phyloP scores from a whole-genome alignment of 2,888 invertebrate species.

The Drosophila incognita region DNA sequence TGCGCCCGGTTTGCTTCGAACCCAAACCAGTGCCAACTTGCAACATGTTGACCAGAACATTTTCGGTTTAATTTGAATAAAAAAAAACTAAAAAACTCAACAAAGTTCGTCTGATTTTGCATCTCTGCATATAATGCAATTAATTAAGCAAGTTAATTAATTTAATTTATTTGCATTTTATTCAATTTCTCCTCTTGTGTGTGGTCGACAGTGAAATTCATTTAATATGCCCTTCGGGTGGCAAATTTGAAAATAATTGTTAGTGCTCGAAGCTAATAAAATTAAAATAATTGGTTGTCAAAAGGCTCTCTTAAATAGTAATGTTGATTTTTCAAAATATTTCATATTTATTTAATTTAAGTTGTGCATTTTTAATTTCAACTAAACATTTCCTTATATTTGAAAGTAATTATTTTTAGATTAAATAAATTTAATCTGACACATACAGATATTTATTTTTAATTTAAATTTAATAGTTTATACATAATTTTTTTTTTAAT shows the following conservation, averaged over 20 bases:
- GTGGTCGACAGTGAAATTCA: slow-evolving; percentile 18
- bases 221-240: slow-evolving; percentile 14
- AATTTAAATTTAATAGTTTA: not conserved
- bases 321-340: not conserved
- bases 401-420: not conserved
- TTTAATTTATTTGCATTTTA: slow-evolving; percentile 51
- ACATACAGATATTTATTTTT: too few species aligned
- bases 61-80: slow-evolving; percentile 52
- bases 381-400: not conserved
- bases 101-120: slow-evolving; percentile 42
- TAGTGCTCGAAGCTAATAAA: not conserved
- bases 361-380: not conserved
- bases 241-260: slow-evolving; percentile 1
- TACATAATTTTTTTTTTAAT: too few species aligned
- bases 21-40: slow-evolving; percentile 23
- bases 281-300: not conserved
- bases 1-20: slow-evolving; percentile 35
- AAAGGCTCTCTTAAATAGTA: not conserved
- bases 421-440: not conserved
- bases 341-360: not conserved
- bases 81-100: slow-evolving; percentile 48
- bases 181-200: slow-evolving; percentile 22
- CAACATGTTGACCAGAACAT: slow-evolving; percentile 45
- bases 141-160: slow-evolving; percentile 71
- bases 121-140: slow-evolving; percentile 51